Evolutionary conservation across 1,140 invertebrate genomes (phyloP).

Genomic region (Drosophila yakuba): DNA sequence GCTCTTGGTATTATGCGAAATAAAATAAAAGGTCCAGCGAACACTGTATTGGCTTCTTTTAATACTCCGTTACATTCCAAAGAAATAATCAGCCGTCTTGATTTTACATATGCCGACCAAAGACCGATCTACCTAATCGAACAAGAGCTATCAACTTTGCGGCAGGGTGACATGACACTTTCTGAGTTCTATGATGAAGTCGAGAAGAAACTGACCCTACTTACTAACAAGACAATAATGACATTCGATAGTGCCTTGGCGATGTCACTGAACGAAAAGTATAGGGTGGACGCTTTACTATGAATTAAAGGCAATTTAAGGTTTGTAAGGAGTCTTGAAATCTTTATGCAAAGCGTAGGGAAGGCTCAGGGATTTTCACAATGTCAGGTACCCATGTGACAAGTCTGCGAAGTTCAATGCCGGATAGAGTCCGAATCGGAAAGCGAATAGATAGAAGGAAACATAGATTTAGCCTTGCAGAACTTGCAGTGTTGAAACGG

Average conservation of each 20-base stretch:
- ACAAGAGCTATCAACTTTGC: slow-evolving; percentile 22
- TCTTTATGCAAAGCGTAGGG: too few species aligned
- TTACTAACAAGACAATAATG: slow-evolving; percentile 50
- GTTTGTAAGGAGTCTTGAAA: too few species aligned
- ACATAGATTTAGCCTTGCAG: too few species aligned
- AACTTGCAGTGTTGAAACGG: too few species aligned
- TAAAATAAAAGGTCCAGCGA: slow-evolving; percentile 46
- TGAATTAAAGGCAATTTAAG: too few species aligned
- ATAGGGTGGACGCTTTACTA: neutral
- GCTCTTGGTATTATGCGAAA: slow-evolving; percentile 35
- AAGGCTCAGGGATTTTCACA: too few species aligned
- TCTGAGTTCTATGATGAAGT: slow-evolving; percentile 34
- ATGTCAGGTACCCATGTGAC: too few species aligned
- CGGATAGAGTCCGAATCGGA: too few species aligned
- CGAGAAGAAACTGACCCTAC: slow-evolving; percentile 45
- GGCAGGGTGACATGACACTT: slow-evolving; percentile 16
- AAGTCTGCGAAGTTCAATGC: too few species aligned
- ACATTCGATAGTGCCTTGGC: neutral
- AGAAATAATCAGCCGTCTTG: slow-evolving; percentile 10
- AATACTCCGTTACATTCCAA: slow-evolving; percentile 13
- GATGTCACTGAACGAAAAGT: too few species aligned
- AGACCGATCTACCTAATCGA: slow-evolving; percentile 18
- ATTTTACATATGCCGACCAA: slow-evolving; percentile 27
- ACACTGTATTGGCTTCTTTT: slow-evolving; percentile 39
- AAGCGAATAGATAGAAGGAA: too few species aligned